Base-by-base conservation (phyloP, 2,113 vertebrate genomes). In the Tapirus terrestris region DNA sequence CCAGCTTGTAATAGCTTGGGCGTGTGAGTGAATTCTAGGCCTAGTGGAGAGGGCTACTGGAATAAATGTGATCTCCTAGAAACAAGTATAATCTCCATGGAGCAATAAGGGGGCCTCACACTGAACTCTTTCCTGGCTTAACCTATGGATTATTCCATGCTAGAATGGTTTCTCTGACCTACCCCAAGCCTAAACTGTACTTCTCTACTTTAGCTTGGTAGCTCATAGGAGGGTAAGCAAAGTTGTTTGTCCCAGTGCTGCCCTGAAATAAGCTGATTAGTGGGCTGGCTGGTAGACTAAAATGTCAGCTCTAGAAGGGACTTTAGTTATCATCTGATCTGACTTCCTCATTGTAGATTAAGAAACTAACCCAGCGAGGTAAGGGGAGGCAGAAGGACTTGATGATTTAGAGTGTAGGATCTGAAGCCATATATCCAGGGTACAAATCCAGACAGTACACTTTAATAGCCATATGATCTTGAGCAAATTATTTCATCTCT, bases 251-350 rank as follows among this genome's bases (percentile, higher is more conserved):
- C 21, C 33, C 12, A 39, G 53, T 91, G 18, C 33, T 91, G 29
- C 36, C 33, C 67, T 96, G 85, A 96, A 92, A 91, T 91, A 96
- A 88, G 23, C 53, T 65, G 14, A 23, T 73, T 33, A 80, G 65
- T 93, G 45, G 63, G 20, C 65, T 77, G 70, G 36, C 45, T 65
- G 39, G 51, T 81, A 85, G 77, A 67, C 89, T 89, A 91, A 91
- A 94, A 63, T 89, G 48, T 83, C 68, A 89, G 31, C 11, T 39
- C 39, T 91, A 27, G 33, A 72, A 65, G 85, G 58, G 20, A 81
- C 45, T 72, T 86, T 5, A 83, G 48, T 70, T 93, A 39, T 82
- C 36, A 73, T 87, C 36, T 61, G 36, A 58, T 72, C 58, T 88
- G 67, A 95, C 25, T 58, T 87, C 48, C 9, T 95, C 20, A 27